These are phyloP conservation scores for Maniola hyperantus DNA, from an alignment of 2,888 invertebrate species.

Conservation along the genomic window DNA sequence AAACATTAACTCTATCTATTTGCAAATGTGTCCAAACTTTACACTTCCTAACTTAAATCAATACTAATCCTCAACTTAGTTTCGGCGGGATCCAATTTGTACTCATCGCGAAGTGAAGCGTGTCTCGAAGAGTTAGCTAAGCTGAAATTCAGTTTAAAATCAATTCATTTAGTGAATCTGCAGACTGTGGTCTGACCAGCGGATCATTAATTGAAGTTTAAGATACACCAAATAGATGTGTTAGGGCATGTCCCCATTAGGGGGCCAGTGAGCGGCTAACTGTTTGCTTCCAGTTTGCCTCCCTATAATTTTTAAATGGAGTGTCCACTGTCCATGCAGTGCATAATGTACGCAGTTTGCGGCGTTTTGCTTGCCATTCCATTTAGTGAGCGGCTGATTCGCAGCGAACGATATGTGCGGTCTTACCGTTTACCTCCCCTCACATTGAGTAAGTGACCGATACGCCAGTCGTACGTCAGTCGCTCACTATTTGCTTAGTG, in stretches of 20 bases:
- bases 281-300: too few species aligned
- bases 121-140: constrained; percentile 41
- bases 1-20: not conserved
- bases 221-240: constrained; percentile 34
- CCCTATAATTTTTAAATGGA: too few species aligned
- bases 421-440: too few species aligned
- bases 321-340: too few species aligned
- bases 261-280: too few species aligned
- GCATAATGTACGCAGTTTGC: too few species aligned
- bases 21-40: constrained; percentile 7
- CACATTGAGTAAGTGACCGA: too few species aligned
- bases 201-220: constrained; percentile 62
- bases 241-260: not conserved
- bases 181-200: constrained; percentile 51
- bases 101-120: constrained; percentile 38
- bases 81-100: constrained; percentile 38
- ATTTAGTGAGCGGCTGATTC: too few species aligned
- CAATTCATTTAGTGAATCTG: constrained; percentile 60
- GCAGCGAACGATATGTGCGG: too few species aligned
- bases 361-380: too few species aligned
- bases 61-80: constrained; percentile 20
- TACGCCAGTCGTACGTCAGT: too few species aligned
- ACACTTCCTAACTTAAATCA: constrained; percentile 16
- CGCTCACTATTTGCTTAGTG: too few species aligned
- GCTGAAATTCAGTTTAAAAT: constrained; percentile 49